Percentiles rank a stretch among this genome's conserved stretches.
Evolutionary conservation across 23 tunicate genomes (phyloP).

Genomic region (Aplidium turbinatum): DNA sequence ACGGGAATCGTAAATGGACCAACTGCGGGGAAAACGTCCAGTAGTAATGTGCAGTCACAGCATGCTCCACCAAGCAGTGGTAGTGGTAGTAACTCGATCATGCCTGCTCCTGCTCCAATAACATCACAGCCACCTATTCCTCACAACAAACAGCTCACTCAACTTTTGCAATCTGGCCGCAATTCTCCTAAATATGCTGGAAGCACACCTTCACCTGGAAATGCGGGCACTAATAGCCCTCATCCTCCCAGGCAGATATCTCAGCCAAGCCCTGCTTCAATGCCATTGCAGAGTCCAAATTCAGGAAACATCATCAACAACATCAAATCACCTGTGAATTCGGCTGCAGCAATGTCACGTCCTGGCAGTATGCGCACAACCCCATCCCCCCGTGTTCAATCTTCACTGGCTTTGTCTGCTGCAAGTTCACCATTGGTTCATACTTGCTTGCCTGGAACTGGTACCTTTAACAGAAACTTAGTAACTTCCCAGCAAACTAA

Average conservation of each 20-base stretch:
- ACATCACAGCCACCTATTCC: conserved; percentile 1
- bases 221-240: conserved; percentile 50
- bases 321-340: conserved; percentile 60
- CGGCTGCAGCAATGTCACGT: conserved; percentile 46
- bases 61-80: conserved; percentile 26
- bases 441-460: conserved; percentile 23
- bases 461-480: conserved; percentile 34
- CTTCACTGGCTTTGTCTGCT: conserved; percentile 39
- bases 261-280: conserved; percentile 80
- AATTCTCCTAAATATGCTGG: conserved; percentile 46
- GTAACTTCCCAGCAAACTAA: conserved; percentile 27
- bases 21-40: conserved; percentile 12
- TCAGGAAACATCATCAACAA: conserved; percentile 55
- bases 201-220: conserved; percentile 49
- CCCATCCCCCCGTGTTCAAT: conserved; percentile 80
- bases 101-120: conserved; percentile 52
- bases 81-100: conserved; percentile 20
- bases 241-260: conserved; percentile 54
- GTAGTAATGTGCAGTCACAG: conserved; percentile 28
- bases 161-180: conserved; percentile 56
- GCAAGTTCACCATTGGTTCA: conserved; percentile 50
- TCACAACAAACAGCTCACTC: conserved; percentile 51
- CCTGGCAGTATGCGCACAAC: conserved; percentile 74
- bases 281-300: conserved; percentile 81
- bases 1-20: conserved; percentile 45